Evolutionary conservation across 30 jellyfish, hydroid and myxozoan species (phyloP), one percentile per base, ranked within the genome.

Genomic region (Hydra vulgaris): DNA sequence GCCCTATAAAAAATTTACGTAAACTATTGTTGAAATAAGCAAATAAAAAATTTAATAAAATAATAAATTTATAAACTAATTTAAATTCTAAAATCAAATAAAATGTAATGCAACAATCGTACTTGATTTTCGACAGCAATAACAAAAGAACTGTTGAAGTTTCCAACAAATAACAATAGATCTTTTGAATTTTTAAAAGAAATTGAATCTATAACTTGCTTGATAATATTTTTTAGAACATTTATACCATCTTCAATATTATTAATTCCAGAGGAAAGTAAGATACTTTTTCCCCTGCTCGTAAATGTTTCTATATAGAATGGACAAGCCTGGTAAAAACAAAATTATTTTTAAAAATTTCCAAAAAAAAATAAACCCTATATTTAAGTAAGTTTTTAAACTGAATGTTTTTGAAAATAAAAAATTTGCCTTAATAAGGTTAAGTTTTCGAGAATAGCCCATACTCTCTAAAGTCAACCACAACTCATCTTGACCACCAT

Each of bases 91-190:
- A 40, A 12, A 40, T 3, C 5, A 3, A 40, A 40, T 40, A 40
- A 40, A 40, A 40, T n/a, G n/a, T n/a, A n/a, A n/a, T n/a, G n/a
- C n/a, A n/a, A n/a, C n/a, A n/a, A n/a, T n/a, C n/a, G n/a, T n/a
- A 92, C 99, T 95, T 82, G 81, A 70, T 94, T 94, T 75, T 94
- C 95, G 53, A 94, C 99, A 61, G 99, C 96, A 7, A 94, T 24
- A 23, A 92, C 78, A n/a, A 85, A 78, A 24, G 94, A 77, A 18
- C 56, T 20, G 3, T 23, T 84, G 71, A 76, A 79, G 53, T 86
- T 77, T 27, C 89, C 53, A 70, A 81, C 25, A 61, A 80, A 82
- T 66, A 94, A 75, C 54, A 68, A 17, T 17, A 94, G 23, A 78
- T 94, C 94, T 68, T 79, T 84, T 72, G 85, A 87, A 7, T 84